Evolutionary conservation across 2,113 vertebrate genomes (phyloP).

Genomic region (Copsychus sechellarum): DNA sequence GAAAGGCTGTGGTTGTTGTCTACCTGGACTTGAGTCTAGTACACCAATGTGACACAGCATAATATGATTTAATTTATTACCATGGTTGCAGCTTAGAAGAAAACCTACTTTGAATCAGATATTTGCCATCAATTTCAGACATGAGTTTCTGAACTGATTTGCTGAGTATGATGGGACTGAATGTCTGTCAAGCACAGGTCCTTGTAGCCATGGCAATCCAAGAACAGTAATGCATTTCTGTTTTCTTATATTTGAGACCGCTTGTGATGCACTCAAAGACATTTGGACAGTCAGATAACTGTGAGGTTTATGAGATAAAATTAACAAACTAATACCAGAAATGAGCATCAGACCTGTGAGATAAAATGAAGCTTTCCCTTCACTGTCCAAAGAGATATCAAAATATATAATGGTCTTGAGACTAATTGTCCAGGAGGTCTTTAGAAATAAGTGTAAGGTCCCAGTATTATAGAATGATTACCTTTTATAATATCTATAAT

Average conservation of each 20-base stretch:
- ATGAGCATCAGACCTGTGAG: not conserved
- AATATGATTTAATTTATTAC: not conserved
- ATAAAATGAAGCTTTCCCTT: not conserved
- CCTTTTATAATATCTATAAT: not conserved
- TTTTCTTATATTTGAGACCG: not conserved
- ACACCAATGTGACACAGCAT: not conserved
- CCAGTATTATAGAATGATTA: not conserved
- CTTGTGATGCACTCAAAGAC: not conserved
- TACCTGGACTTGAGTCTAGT: not conserved
- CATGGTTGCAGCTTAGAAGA: not conserved
- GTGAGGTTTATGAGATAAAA: not conserved
- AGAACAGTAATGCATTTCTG: not conserved
- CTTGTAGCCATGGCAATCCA: not conserved
- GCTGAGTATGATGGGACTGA: not conserved
- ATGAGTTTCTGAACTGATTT: not conserved
- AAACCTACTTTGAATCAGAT: not conserved
- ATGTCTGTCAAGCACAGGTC: not conserved
- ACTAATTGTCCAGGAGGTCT: not conserved
- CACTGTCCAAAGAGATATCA: not conserved
- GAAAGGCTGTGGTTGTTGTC: not conserved
- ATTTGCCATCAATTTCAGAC: not conserved
- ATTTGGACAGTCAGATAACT: not conserved
- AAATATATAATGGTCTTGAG: not conserved
- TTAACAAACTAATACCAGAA: not conserved
- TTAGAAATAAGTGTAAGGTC: not conserved